A percentile compares a stretch with the other conserved stretches of the same genome.
These are phyloP conservation scores for Columba livia DNA, from an alignment of 2,113 vertebrate species.

Conservation along the genomic window DNA sequence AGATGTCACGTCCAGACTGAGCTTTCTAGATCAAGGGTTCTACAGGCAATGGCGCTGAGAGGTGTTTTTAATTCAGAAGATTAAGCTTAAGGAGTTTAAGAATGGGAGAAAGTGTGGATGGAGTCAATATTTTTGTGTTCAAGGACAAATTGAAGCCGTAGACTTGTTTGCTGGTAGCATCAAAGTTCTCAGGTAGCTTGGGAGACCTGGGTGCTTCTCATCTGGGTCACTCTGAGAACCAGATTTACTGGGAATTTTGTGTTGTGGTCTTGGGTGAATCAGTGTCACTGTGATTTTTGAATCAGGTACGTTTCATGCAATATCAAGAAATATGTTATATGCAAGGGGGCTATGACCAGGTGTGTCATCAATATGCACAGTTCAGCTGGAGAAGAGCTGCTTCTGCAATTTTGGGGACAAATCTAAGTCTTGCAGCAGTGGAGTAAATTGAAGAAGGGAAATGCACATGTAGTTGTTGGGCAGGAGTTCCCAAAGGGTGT, in stretches of 20 bases:
- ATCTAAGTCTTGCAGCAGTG: background rate
- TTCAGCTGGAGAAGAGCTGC: background rate
- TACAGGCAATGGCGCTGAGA: background rate
- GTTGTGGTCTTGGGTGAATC: background rate
- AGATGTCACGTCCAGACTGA: background rate
- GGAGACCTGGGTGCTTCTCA: background rate
- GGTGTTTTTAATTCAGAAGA: background rate
- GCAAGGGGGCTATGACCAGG: rapidly evolving
- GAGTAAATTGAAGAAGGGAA: background rate
- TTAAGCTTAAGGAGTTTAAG: background rate
- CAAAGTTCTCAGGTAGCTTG: background rate
- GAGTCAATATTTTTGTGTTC: background rate
- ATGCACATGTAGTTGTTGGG: rapidly evolving
- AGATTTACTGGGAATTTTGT: background rate
- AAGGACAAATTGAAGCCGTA: background rate
- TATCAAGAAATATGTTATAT: background rate
- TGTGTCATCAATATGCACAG: background rate
- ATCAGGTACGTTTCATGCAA: rapidly evolving
- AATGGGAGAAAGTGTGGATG: background rate
- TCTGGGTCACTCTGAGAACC: background rate
- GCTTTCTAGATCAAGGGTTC: background rate
- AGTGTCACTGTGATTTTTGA: background rate
- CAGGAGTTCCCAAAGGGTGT: background rate
- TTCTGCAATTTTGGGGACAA: background rate
- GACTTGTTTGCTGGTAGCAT: background rate